A percentile compares a stretch with the other conserved stretches of the same genome.
Evolutionary conservation across 2,888 invertebrate genomes (phyloP).

Genomic region (Chalcosyrphus nemorum): DNA sequence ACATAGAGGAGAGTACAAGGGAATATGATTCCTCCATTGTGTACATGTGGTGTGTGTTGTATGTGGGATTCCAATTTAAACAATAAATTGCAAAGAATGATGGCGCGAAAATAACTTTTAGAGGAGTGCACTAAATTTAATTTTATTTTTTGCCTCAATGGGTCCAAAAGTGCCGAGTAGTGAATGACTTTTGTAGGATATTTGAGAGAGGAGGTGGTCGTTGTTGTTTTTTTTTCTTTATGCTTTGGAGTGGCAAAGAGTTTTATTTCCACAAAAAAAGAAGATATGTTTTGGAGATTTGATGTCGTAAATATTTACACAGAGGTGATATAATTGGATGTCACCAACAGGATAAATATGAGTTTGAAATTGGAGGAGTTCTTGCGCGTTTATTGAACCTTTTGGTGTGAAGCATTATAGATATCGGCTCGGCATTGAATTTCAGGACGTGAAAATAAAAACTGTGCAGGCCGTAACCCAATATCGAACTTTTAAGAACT

Average conservation of each 20-base stretch:
- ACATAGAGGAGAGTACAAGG: conserved; percentile 4
- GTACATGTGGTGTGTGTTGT: background rate
- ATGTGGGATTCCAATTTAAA: conserved; percentile 42
- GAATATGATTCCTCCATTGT: conserved; percentile 22
- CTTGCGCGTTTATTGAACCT: background rate
- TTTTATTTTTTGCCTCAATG: background rate
- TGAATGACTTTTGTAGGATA: background rate
- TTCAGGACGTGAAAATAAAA: no score
- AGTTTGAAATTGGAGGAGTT: background rate
- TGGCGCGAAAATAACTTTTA: conserved; percentile 58
- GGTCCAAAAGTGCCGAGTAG: conserved; percentile 27
- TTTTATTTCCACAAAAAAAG: background rate
- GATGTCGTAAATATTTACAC: no score
- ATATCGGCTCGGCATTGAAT: no score
- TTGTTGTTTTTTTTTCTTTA: background rate
- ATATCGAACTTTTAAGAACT: no score
- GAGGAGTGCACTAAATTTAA: conserved; percentile 49
- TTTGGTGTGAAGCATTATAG: background rate
- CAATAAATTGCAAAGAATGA: conserved; percentile 58
- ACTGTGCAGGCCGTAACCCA: no score
- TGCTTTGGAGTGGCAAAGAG: background rate
- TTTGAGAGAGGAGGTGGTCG: background rate
- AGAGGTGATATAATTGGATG: background rate
- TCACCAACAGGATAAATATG: conserved; percentile 1
- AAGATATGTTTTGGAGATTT: background rate